Evolutionary conservation across 2,113 vertebrate genomes (phyloP).

Genomic region (Tiliqua scincoides): DNA sequence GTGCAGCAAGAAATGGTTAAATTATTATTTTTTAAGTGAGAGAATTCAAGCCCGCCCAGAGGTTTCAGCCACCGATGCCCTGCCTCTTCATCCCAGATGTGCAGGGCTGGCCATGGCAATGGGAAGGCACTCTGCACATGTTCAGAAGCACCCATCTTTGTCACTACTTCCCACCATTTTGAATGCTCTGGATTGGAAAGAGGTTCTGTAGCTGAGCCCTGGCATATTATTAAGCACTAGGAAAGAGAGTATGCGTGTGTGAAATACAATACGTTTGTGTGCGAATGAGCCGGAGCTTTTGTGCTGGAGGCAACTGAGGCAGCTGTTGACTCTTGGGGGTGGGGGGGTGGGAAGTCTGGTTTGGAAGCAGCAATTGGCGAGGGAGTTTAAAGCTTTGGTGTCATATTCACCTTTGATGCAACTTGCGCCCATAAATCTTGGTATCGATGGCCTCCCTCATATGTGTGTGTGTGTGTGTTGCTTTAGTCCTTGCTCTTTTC

Average conservation of each 20-base stretch:
- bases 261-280: background rate
- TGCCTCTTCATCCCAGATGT: background rate
- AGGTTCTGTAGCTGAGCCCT: background rate
- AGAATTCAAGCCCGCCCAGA: background rate
- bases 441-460: background rate
- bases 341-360: background rate
- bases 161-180: background rate
- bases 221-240: background rate
- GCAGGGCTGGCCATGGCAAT: background rate
- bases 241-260: background rate
- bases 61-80: background rate
- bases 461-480: background rate
- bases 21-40: background rate
- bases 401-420: slow-evolving; percentile 16
- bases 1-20: background rate
- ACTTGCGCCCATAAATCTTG: slow-evolving; percentile 20
- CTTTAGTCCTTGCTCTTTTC: background rate
- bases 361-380: background rate
- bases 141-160: background rate
- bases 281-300: slow-evolving; percentile 17
- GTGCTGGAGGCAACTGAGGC: slow-evolving; percentile 24
- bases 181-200: background rate
- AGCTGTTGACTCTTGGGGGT: slow-evolving; percentile 2
- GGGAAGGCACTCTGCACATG: background rate
- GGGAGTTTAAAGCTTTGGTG: background rate